Evolutionary conservation across 2,888 invertebrate genomes (phyloP).

Genomic region (Gastracanthus pulcherrimus): DNA sequence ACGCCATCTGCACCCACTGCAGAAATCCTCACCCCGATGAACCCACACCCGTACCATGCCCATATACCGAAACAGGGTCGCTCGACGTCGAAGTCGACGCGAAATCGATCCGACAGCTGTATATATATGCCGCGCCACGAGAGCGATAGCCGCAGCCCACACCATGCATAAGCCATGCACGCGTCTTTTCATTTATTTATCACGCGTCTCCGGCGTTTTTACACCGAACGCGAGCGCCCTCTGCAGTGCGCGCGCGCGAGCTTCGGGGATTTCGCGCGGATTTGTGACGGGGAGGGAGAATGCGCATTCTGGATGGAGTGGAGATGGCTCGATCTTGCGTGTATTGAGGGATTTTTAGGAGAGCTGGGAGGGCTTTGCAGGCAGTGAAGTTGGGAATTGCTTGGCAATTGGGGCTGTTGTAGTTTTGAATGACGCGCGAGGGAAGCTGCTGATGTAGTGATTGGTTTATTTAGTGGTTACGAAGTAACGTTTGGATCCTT

Average conservation of each 20-base stretch:
- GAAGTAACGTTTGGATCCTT: no score
- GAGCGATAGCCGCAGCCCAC: background rate
- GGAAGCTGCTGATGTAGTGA: no score
- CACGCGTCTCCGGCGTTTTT: background rate
- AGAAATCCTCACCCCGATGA: no score
- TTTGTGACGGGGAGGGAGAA: background rate
- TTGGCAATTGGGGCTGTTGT: no score
- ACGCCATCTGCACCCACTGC: background rate
- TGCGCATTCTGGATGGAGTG: background rate
- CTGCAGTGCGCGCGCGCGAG: background rate
- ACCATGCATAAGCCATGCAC: background rate
- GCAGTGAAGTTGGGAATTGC: background rate
- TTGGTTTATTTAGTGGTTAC: no score
- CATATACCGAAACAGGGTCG: no score
- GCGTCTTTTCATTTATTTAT: background rate
- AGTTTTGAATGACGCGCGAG: no score
- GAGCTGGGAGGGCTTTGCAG: background rate
- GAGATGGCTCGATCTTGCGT: background rate
- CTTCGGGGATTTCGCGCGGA: background rate
- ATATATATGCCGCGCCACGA: slow-evolving; percentile 24
- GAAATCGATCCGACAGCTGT: slow-evolving; percentile 66
- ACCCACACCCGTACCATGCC: no score
- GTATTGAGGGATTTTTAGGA: background rate
- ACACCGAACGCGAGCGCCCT: background rate
- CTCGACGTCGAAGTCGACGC: slow-evolving; percentile 61